Base-by-base conservation (phyloP, 2,888 invertebrate species). In the Hyposoter didymator region DNA sequence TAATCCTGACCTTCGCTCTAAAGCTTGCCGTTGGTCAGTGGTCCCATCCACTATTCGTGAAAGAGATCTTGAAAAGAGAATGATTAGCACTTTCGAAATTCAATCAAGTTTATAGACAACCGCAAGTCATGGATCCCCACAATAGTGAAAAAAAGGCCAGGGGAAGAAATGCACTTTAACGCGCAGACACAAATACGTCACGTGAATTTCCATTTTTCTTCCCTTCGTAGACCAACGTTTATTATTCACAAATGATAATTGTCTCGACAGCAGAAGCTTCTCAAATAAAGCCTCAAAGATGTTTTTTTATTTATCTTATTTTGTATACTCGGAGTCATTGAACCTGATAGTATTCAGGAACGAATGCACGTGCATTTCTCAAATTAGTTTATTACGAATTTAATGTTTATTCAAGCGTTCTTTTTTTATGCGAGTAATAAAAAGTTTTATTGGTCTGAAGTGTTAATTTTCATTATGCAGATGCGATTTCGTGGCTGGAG, bases 1-100 rank as follows among this genome's bases (percentile, higher is more conserved):
- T 47, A 83, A 78, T 80, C 73, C 55, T 82, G 84, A 81, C 84
- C 88, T 85, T 87, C 70, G 72, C 79, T 49, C 64, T 19, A n/a
- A 67, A 80, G 59, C 67, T 85, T 80, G 62, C 82, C 72, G 45
- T 76, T 83, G 83, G 59, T 83, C 80, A 75, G 85, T 75, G 22
- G 73, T 67, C 64, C 47, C 32, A 49, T 75, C 22, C 39, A 47
- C n/a, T 3, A 59, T 28, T 12, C 22, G 28, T 0, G 28, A 28
- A 3, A 28, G 12, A 59, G 12, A 59, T 59, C 22, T 59, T 28
- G 10, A 39, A 64, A 35, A 64, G 39, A 67, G 43, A 39, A 67
- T n/a, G 1, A 47, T 69, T 28, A 22, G 8, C 32, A 69, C 69
- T 47, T 47, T 47, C 28, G 28, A 47, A 69, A 47, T 45, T 28